A percentile compares a stretch with the other conserved stretches of the same genome.
phyloP scores from a whole-genome alignment of 2,113 vertebrate genomes.

The Rhinichthys klamathensis region DNA sequence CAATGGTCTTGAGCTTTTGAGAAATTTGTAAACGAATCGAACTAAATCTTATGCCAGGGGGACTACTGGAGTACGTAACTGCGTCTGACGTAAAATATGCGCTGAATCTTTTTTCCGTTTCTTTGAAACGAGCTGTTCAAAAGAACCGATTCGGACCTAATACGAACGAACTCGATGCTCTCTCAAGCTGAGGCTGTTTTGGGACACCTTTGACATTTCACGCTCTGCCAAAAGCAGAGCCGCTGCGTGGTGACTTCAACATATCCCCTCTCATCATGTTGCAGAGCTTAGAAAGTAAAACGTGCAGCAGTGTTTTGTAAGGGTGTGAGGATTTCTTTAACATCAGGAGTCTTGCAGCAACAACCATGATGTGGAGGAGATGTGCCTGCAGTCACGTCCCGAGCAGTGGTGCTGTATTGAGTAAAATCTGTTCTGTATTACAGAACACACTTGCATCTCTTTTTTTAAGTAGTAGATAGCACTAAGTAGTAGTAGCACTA shows the following conservation, averaged over 20 bases:
- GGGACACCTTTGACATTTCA: constrained; percentile 73
- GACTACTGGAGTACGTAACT: neutral
- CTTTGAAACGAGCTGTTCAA: neutral
- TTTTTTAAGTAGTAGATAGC: neutral
- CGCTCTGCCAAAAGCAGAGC: neutral
- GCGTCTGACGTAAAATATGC: neutral
- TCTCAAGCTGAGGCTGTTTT: constrained; percentile 52
- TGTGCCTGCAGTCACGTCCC: constrained; percentile 64
- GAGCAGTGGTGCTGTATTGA: neutral
- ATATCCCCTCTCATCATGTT: neutral
- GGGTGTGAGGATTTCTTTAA: neutral
- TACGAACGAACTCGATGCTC: constrained; percentile 59
- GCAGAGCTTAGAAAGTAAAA: neutral
- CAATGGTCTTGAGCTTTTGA: too few relatives aligned
- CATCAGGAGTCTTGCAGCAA: constrained; percentile 2
- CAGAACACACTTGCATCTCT: neutral
- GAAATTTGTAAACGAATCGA: neutral
- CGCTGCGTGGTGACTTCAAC: neutral
- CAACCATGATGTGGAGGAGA: constrained; percentile 44
- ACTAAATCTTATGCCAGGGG: neutral
- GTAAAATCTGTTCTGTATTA: neutral
- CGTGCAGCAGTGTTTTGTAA: constrained; percentile 47
- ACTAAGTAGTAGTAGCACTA: neutral
- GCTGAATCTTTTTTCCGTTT: neutral
- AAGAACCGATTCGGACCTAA: neutral